phyloP scores from a whole-genome alignment of 2,888 invertebrate genomes.

The Orthosia gracilis region DNA sequence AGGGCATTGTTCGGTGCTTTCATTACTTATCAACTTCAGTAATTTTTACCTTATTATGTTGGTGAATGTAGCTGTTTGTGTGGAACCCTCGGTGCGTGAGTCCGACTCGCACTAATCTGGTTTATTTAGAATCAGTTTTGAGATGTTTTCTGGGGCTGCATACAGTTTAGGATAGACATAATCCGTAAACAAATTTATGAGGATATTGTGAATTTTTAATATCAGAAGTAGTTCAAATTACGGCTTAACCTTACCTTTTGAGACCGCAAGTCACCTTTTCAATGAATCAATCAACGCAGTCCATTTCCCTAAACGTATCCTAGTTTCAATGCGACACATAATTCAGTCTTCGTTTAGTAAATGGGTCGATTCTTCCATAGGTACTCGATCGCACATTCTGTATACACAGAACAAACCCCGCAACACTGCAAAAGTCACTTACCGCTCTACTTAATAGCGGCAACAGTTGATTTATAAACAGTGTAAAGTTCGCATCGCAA shows the following conservation, averaged over 20 bases:
- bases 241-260: no score
- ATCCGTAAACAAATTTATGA: no score
- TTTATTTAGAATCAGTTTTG: slow-evolving; percentile 10
- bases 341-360: neutral
- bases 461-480: slow-evolving; percentile 36
- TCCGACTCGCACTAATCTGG: no score
- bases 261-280: neutral
- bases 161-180: neutral
- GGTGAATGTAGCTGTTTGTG: no score
- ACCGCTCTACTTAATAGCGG: slow-evolving; percentile 6
- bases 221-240: no score
- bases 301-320: neutral
- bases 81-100: no score
- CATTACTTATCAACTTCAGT: no score
- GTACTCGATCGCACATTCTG: neutral
- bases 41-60: no score
- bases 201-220: no score
- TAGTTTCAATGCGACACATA: no score
- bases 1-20: no score
- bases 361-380: no score
- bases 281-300: neutral
- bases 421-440: slow-evolving; percentile 27
- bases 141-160: neutral
- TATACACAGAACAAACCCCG: neutral
- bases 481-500: slow-evolving; percentile 37